These are phyloP conservation scores for Hypotaenidia philippensis DNA, from an alignment of 2,797 vertebrate genomes.

Conservation along the genomic window DNA sequence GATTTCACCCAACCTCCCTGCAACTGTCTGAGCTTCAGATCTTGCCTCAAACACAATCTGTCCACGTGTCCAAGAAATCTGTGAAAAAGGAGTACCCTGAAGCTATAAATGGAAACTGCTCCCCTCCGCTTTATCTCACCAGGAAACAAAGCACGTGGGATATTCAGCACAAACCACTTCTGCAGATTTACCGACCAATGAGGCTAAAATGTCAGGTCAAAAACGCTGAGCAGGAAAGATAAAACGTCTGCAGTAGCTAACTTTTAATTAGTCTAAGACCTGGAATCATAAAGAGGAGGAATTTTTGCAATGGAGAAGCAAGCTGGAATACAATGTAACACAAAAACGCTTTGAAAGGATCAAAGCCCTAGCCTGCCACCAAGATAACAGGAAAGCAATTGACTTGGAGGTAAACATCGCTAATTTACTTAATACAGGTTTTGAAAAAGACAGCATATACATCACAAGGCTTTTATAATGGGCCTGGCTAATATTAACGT, in stretches of 20 bases:
- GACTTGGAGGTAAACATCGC: not conserved
- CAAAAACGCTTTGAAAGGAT: not conserved
- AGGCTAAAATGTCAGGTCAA: not conserved
- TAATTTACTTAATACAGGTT: not conserved
- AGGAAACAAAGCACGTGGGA: not conserved
- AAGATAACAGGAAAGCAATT: accelerated
- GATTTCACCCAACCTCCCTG: not conserved
- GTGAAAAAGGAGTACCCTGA: not conserved
- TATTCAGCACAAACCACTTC: not conserved
- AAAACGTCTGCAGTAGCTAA: not conserved
- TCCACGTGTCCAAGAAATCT: not conserved
- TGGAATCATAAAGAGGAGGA: not conserved
- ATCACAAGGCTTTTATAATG: not conserved
- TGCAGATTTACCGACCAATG: not conserved
- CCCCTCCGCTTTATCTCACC: not conserved
- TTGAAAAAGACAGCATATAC: not conserved
- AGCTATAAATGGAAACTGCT: not conserved
- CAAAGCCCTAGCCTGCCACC: not conserved
- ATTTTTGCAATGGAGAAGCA: not conserved
- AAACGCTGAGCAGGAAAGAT: not conserved
- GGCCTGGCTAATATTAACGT: not conserved
- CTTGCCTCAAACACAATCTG: not conserved
- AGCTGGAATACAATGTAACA: not conserved
- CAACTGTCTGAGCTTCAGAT: not conserved
- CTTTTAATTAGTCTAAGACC: not conserved